Evolutionary conservation across 2,797 vertebrate genomes (phyloP).

Genomic region (Tapera naevia): DNA sequence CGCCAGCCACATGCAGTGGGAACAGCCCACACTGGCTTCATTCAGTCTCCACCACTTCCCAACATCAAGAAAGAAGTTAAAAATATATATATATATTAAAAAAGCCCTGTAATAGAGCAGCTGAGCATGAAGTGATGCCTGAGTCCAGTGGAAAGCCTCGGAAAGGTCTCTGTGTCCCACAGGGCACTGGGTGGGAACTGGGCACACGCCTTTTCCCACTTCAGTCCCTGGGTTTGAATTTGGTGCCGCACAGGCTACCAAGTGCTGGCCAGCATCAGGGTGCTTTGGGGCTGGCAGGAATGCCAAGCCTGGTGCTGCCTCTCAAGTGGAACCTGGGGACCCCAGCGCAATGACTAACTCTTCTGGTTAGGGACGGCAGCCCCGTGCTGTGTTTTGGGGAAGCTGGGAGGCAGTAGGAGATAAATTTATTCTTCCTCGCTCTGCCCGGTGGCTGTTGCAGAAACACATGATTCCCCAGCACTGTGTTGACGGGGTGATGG

Average conservation of each 20-base stretch:
- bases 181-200: accelerated
- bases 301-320: accelerated
- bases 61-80: background rate
- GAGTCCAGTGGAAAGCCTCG: accelerated
- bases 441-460: background rate
- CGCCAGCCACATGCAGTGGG: accelerated
- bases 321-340: background rate
- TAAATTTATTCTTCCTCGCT: constrained; percentile 12
- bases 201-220: accelerated
- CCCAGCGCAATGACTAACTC: background rate
- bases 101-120: background rate
- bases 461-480: background rate
- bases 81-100: background rate
- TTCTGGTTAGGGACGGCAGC: background rate
- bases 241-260: accelerated
- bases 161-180: background rate
- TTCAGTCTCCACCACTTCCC: accelerated
- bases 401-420: background rate
- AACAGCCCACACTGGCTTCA: accelerated
- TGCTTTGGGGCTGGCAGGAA: background rate
- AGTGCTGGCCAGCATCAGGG: accelerated
- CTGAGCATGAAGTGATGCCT: background rate
- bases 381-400: background rate
- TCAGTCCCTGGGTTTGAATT: background rate
- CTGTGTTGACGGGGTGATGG: background rate